Conservation (phyloP, 2,888 invertebrate genomes). For the Drosophila macrospina region DNA sequence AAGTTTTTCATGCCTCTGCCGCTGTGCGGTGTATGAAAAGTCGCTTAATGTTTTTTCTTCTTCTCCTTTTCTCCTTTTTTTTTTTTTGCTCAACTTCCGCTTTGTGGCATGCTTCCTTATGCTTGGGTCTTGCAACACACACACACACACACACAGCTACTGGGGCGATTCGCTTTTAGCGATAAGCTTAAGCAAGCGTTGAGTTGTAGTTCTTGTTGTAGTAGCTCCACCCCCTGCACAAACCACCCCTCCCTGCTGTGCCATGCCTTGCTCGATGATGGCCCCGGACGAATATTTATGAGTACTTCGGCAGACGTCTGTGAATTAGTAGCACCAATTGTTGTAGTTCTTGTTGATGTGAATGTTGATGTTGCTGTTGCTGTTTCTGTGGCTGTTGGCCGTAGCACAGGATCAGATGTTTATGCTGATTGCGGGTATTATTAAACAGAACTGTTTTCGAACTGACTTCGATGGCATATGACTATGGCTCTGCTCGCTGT, state of each 20-base stretch:
- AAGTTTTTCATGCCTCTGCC: constrained; percentile 45
- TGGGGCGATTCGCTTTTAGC: constrained; percentile 57
- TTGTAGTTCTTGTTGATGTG: constrained; percentile 20
- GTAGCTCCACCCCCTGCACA: constrained; percentile 5
- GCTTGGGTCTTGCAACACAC: constrained; percentile 17
- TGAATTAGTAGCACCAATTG: constrained; percentile 49
- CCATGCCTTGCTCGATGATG: constrained; percentile 10
- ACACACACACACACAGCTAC: constrained; percentile 23
- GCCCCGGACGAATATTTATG: constrained; percentile 65
- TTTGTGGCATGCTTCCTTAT: constrained; percentile 53
- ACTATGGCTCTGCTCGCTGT: constrained; percentile 10
- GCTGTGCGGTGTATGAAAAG: constrained; percentile 31
- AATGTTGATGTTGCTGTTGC: no score
- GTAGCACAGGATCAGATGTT: constrained; percentile 67
- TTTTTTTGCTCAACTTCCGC: constrained; percentile 52
- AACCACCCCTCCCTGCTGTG: background rate
- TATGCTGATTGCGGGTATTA: constrained; percentile 71
- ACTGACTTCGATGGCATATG: constrained; percentile 60
- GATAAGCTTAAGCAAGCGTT: constrained; percentile 60
- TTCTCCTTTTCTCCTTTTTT: background rate
- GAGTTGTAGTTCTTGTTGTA: constrained; percentile 19
- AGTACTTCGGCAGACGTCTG: constrained; percentile 53
- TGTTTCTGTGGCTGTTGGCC: constrained; percentile 3
- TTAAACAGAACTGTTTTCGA: constrained; percentile 49
- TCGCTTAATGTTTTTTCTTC: constrained; percentile 26